phyloP scores from a whole-genome alignment of 2,888 invertebrate species.

The Tenthredo livida region DNA sequence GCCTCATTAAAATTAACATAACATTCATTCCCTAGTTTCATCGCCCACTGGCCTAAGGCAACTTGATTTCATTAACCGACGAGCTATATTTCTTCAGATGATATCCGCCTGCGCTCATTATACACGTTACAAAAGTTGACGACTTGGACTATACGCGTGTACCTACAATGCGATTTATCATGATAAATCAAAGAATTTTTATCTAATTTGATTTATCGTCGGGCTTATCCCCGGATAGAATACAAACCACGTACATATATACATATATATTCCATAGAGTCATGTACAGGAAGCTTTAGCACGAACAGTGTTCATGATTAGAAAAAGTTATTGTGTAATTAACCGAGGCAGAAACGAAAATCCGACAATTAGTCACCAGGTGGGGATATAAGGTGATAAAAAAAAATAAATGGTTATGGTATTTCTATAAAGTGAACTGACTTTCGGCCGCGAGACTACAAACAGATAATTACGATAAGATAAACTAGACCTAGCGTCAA shows the following conservation, averaged over 20 bases:
- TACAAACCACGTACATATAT: background rate
- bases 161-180: background rate
- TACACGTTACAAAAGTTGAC: background rate
- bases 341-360: background rate
- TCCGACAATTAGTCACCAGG: background rate
- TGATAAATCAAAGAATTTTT: constrained; percentile 23
- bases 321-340: background rate
- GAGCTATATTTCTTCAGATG: constrained; percentile 12
- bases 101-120: constrained; percentile 21
- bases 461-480: constrained; percentile 23
- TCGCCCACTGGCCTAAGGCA: constrained; percentile 29
- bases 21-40: background rate
- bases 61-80: background rate
- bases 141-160: background rate
- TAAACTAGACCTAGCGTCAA: background rate
- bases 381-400: background rate
- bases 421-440: background rate
- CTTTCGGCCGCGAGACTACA: background rate
- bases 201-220: background rate
- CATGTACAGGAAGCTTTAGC: background rate
- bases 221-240: background rate
- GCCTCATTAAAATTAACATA: constrained; percentile 10
- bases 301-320: background rate
- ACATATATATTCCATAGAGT: background rate
- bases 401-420: too few relatives aligned